Percentiles rank a stretch among this genome's conserved stretches.
Evolutionary conservation across 2,888 invertebrate genomes (phyloP).

Genomic region (Drosophila neonasuta): DNA sequence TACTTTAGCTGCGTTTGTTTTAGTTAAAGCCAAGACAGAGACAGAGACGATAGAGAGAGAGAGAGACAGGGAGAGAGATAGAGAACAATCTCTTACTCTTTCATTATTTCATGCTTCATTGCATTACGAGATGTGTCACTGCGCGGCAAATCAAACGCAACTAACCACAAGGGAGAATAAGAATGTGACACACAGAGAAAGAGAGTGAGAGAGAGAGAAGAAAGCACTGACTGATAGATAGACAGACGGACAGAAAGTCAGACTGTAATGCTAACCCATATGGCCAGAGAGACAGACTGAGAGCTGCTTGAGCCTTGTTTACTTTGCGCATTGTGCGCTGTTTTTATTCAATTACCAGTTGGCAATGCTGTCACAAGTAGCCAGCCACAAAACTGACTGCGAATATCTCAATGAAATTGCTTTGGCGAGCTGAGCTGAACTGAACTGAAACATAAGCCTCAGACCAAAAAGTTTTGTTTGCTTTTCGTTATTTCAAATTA

Average conservation of each 20-base stretch:
- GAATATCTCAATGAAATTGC: background rate
- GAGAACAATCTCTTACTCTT: constrained; percentile 28
- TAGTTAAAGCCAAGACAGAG: constrained; percentile 35
- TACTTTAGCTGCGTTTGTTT: constrained; percentile 27
- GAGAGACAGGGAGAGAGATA: constrained; percentile 5
- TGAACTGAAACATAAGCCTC: constrained; percentile 5
- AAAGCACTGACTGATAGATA: background rate
- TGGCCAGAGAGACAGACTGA: constrained; percentile 9
- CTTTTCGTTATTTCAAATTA: constrained; percentile 51
- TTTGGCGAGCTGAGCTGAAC: background rate
- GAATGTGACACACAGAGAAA: background rate
- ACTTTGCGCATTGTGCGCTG: constrained; percentile 54
- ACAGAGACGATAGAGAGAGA: constrained; percentile 9
- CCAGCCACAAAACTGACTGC: constrained; percentile 25
- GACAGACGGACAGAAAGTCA: background rate
- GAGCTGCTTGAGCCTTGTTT: constrained; percentile 47
- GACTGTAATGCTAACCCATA: constrained; percentile 35
- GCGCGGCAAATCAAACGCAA: constrained; percentile 57
- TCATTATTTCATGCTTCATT: constrained; percentile 76
- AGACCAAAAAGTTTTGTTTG: background rate
- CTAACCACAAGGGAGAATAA: constrained; percentile 42
- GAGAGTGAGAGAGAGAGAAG: background rate
- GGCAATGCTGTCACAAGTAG: constrained; percentile 43
- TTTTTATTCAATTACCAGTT: constrained; percentile 73
- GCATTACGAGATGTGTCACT: constrained; percentile 74